A percentile compares a stretch with the other conserved stretches of the same genome.
Evolutionary conservation across 2,113 vertebrate genomes (phyloP).

Genomic region (Corythaixoides concolor): DNA sequence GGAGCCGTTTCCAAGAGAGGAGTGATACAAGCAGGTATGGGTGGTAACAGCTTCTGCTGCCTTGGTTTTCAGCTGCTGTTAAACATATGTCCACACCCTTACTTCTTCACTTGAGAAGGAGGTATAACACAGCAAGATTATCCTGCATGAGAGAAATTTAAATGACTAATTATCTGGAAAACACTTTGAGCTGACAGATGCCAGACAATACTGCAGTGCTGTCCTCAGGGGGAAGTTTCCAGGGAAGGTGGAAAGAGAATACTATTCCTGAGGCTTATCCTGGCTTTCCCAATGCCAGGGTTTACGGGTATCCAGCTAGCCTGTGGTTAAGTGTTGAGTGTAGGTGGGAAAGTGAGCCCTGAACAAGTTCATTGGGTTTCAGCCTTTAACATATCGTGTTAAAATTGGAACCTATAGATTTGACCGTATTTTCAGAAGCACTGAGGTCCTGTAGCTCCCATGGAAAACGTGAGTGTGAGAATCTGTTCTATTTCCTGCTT

Average conservation of each 20-base stretch:
- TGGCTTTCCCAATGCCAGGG: background rate
- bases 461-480: background rate
- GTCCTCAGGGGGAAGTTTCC: background rate
- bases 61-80: background rate
- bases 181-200: background rate
- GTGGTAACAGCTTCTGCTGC: background rate
- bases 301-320: background rate
- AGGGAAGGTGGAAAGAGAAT: background rate
- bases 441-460: background rate
- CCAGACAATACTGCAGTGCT: background rate
- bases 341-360: background rate
- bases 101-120: background rate
- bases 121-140: background rate
- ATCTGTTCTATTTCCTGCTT: background rate
- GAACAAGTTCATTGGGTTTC: background rate
- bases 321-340: background rate
- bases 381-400: background rate
- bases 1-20: background rate
- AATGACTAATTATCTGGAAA: constrained; percentile 5
- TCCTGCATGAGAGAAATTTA: background rate
- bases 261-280: background rate
- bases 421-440: background rate
- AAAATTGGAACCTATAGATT: background rate
- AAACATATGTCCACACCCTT: background rate
- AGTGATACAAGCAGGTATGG: background rate